Conservation (phyloP, 2,888 invertebrate genomes). For the Sphaerophoria taeniata region DNA sequence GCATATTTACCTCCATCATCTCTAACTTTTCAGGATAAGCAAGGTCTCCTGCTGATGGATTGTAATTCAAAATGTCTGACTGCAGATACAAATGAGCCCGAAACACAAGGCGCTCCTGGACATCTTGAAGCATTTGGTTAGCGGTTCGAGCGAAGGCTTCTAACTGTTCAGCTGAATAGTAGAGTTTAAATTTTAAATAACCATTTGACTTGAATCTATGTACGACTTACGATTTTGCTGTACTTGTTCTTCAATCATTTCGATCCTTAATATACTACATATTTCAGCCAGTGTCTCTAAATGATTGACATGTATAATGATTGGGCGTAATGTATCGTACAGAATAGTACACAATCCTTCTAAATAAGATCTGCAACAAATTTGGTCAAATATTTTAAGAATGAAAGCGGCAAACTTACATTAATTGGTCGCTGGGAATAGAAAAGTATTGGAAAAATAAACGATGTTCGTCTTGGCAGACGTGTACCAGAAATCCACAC, state of each 20-base stretch:
- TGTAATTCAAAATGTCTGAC: constrained; percentile 93
- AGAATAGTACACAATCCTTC: constrained; percentile 93
- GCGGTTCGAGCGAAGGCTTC: constrained; percentile 90
- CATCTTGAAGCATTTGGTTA: constrained; percentile 94
- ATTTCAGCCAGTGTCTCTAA: constrained; percentile 98
- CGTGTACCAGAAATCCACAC: constrained; percentile 94
- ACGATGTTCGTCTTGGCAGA: constrained; percentile 97
- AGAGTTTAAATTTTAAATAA: too few species aligned
- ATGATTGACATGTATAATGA: constrained; percentile 98
- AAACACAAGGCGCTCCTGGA: constrained; percentile 97
- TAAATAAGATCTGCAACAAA: constrained; percentile 87
- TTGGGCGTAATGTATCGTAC: constrained; percentile 96
- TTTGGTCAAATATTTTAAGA: not conserved
- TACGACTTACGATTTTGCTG: constrained; percentile 88
- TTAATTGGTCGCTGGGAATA: constrained; percentile 86
- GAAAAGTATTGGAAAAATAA: constrained; percentile 96
- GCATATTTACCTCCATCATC: constrained; percentile 93
- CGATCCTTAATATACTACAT: constrained; percentile 94
- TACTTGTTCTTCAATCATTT: constrained; percentile 96
- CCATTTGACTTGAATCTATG: not conserved
- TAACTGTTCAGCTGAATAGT: constrained; percentile 85
- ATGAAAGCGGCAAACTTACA: constrained; percentile 82
- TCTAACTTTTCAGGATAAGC: constrained; percentile 98
- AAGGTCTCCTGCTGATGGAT: constrained; percentile 96
- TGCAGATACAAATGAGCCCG: constrained; percentile 96